phyloP scores from a whole-genome alignment of 64 coral and sea anemone species.

The Astreopora myriophthalma region DNA sequence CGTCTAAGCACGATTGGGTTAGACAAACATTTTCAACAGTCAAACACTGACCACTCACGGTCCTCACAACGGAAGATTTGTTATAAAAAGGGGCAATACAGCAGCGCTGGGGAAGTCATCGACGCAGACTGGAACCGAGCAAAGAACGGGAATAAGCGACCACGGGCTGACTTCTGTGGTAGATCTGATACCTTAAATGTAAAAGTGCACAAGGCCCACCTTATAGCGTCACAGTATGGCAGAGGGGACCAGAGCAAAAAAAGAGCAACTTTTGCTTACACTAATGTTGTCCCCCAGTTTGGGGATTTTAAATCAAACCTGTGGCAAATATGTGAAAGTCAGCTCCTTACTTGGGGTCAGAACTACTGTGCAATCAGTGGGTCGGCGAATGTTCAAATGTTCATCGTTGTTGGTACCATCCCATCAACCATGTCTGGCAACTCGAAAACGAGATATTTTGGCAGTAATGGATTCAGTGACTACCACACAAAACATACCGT shows the following conservation, averaged over 20 bases:
- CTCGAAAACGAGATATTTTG: neutral
- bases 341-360: too few relatives aligned
- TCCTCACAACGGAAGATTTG: neutral
- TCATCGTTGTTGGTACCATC: too few relatives aligned
- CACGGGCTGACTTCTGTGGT: neutral
- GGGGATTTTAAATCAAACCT: too few relatives aligned
- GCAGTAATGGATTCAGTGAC: neutral
- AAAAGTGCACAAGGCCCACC: neutral
- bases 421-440: neutral
- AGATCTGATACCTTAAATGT: neutral
- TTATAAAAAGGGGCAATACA: neutral
- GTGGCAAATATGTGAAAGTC: too few relatives aligned
- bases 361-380: too few relatives aligned
- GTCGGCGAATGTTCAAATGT: too few relatives aligned
- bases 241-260: neutral
- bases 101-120: neutral
- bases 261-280: conserved; percentile 9
- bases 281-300: neutral
- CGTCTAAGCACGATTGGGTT: neutral
- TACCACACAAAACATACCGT: neutral
- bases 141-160: neutral
- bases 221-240: neutral
- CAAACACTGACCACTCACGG: neutral
- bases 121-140: neutral
- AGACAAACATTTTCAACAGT: neutral